Evolutionary conservation across 2,888 invertebrate species (phyloP), one percentile per base, ranked within the genome.

Genomic region (Noctua comes): DNA sequence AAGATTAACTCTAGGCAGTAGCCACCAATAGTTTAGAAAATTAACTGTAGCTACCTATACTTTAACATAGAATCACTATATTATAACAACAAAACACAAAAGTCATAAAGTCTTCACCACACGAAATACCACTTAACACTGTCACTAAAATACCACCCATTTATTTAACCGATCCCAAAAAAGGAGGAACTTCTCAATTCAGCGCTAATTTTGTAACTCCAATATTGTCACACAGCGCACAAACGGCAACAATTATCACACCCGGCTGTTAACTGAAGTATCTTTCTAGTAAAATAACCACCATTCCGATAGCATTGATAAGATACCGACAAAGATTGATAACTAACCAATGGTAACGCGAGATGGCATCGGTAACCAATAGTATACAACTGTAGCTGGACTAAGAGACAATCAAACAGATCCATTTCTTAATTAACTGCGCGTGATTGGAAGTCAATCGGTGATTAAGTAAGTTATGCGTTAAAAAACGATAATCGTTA

Each of bases 301-400:
- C 46, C 40, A 21, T 31, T 43, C 18, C 65, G 62, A 84, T 85
- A 84, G 8, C 46, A 18, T 13, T 72, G 84, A 85, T 85, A 79
- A 83, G 80, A 83, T 86, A 83, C 36, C 65, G 10, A 8, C 31
- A 43, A 43, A 36, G 48, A 73, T 48, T 68, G 73, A 64, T 68
- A 70, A 31, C 62, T 43, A 43, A 36, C 71, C 73, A 83, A 76
- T 69, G 36, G 68, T 16, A 40, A 51, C 68, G 11, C 36, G 65
- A 74, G 40, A 18, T 68, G 73, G 16, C 48, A 69, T 54, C 43
- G 40, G 51, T 70, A 27, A 75, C 43, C 46, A 57, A 75, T 78
- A 81, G n/a, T 27, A 3, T 24, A 31, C 16, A 5, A 11, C 43
- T 21, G 46, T 10, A 62, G 73, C 68, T 51, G 18, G 62, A 68